These are phyloP conservation scores for Lepidocolaptes lacrymiger DNA, from an alignment of 2,797 vertebrate species.

Conservation along the genomic window DNA sequence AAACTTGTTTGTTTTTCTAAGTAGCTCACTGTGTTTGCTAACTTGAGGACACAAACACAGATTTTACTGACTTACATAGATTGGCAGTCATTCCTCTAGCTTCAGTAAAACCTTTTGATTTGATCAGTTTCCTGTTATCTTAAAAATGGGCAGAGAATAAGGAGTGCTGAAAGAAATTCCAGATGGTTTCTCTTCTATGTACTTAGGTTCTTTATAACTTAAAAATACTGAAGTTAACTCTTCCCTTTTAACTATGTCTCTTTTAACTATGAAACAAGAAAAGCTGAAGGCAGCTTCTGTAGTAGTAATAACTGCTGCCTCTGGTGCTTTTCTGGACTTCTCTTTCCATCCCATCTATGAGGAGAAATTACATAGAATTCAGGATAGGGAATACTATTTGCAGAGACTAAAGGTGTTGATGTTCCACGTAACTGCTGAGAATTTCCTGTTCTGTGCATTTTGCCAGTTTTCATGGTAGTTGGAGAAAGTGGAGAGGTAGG, in stretches of 20 bases:
- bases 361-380: background rate
- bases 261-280: background rate
- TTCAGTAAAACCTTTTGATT: background rate
- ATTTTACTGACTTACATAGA: background rate
- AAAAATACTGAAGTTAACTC: background rate
- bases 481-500: background rate
- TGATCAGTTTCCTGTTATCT: background rate
- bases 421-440: background rate
- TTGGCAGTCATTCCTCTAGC: background rate
- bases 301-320: background rate
- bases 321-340: background rate
- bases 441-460: background rate
- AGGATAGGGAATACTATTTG: background rate
- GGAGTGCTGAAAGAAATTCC: background rate
- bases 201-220: background rate
- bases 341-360: background rate
- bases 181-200: background rate
- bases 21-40: background rate
- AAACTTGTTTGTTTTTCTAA: background rate
- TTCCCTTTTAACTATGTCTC: background rate
- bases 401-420: background rate
- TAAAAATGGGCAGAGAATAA: background rate
- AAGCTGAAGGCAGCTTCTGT: background rate
- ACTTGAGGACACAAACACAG: background rate
- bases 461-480: background rate